phyloP scores from a whole-genome alignment of 2,797 vertebrate genomes.

The Gephyroberyx darwinii region DNA sequence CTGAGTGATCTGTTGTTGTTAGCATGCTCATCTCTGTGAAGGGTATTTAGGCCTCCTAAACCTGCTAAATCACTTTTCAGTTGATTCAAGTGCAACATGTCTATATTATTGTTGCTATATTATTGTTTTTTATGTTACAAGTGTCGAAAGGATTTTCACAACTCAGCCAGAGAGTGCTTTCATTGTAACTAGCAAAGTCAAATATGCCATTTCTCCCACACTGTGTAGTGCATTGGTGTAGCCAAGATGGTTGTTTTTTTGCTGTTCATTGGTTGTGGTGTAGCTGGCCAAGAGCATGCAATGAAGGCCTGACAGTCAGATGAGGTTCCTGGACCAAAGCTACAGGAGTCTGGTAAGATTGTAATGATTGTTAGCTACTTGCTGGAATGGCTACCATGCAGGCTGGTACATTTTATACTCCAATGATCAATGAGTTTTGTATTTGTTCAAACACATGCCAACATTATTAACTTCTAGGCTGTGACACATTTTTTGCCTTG shows the following conservation, averaged over 20 bases:
- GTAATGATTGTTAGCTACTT: constrained; percentile 52
- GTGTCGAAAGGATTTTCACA: neutral
- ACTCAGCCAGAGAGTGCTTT: neutral
- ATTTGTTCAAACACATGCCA: constrained; percentile 47
- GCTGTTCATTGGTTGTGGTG: constrained; percentile 42
- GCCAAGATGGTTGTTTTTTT: constrained; percentile 40
- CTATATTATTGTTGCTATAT: neutral
- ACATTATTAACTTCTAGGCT: constrained; percentile 43
- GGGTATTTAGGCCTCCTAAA: constrained; percentile 16
- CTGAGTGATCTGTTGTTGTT: constrained; percentile 9
- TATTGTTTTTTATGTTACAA: neutral
- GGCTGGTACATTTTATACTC: constrained; percentile 48
- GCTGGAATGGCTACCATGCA: constrained; percentile 29
- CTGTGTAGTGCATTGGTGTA: constrained; percentile 19
- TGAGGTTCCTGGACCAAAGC: constrained; percentile 46
- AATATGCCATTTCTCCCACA: constrained; percentile 22
- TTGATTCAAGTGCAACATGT: neutral
- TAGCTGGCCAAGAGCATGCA: constrained; percentile 53
- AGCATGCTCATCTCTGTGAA: neutral
- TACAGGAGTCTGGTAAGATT: constrained; percentile 61
- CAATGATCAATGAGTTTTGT: constrained; percentile 36
- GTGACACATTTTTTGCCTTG: constrained; percentile 1
- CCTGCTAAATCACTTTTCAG: constrained; percentile 16
- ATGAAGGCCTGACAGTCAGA: constrained; percentile 59
- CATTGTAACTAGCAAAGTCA: constrained; percentile 10